Base-by-base conservation (phyloP, 37 sponge, comb jelly and placozoan species). In the Amphimedon queenslandica region DNA sequence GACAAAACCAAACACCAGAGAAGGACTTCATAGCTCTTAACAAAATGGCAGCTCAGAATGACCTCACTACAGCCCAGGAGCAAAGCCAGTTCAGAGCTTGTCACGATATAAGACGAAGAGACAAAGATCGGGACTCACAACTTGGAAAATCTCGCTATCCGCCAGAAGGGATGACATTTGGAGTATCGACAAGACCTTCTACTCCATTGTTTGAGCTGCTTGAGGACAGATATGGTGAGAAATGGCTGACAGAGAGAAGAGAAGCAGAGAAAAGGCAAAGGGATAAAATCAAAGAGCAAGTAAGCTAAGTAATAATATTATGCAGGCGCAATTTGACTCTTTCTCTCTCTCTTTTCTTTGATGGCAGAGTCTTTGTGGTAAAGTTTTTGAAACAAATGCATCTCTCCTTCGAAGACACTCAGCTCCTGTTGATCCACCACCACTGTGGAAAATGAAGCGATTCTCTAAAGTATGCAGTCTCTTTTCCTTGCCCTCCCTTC, bases 11-110 rank as follows among this genome's bases (percentile, higher is more conserved):
- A 40, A 42, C 29, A 6, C 56, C 81, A 4, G 79, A 84, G 82
- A 75, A 71, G 37, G 96, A 95, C 42, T 95, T 95, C 66, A 68
- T 95, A 1, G 55, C 89, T 8, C 66, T 95, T 41, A 95, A 95
- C 69, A 83, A 81, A 40, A 73, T 68, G 10, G 73, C 96, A 28
- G 79, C 84, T 30, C 69, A 88, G 42, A 70, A 72, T 6, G 96
- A 93, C 4, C 79, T 95, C 25, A 95, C 96, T 23, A 92, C 96
- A n/a, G 88, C 96, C 1, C 74, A 72, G n/a, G 93, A 92, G 25
- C 96, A 95, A 69, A 29, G 71, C 20, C 86, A 92, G 55, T 95
- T 87, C 63, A 71, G 96, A 41, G 82, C 80, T n/a, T 83, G 81
- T 28, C 85, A 95, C 37, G 93, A 95, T 58, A 84, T 95, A 40